phyloP scores from a whole-genome alignment of 2,797 vertebrate species.

The Dendrocincla fuliginosa region DNA sequence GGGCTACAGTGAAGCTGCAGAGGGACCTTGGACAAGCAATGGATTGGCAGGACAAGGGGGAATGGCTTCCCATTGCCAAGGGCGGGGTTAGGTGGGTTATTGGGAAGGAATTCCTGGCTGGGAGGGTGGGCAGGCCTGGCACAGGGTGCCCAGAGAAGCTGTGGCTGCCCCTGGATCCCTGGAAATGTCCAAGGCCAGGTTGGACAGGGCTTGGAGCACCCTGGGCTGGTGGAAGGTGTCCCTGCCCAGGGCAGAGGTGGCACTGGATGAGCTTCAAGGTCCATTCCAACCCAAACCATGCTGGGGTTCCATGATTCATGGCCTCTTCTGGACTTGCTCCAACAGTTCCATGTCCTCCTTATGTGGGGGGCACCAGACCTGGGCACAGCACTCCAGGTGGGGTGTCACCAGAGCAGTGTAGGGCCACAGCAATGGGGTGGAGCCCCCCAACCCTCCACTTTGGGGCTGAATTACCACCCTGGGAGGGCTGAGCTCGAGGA shows the following conservation, averaged over 20 bases:
- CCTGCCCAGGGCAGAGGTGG: not conserved
- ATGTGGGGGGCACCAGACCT: not conserved
- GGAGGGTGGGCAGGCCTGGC: not conserved
- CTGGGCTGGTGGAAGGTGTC: not conserved
- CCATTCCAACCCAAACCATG: not conserved
- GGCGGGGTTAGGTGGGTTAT: not conserved
- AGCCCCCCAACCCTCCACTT: not conserved
- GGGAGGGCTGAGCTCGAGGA: not conserved
- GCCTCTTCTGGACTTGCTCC: not conserved
- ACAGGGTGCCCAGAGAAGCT: not conserved
- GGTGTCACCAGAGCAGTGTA: not conserved
- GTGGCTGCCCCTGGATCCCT: not conserved
- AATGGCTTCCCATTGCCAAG: not conserved
- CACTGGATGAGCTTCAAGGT: not conserved
- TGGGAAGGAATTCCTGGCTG: not conserved
- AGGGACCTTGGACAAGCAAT: no score
- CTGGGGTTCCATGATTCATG: not conserved
- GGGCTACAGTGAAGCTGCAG: not conserved
- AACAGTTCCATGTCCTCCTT: not conserved
- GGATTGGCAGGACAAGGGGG: not conserved
- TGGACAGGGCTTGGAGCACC: not conserved
- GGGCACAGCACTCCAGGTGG: not conserved
- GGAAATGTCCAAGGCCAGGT: not conserved
- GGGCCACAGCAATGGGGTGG: not conserved
- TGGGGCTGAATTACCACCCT: not conserved